Evolutionary conservation across 1,140 invertebrate genomes (phyloP).

Genomic region (Pseudomyrmex pallidus): DNA sequence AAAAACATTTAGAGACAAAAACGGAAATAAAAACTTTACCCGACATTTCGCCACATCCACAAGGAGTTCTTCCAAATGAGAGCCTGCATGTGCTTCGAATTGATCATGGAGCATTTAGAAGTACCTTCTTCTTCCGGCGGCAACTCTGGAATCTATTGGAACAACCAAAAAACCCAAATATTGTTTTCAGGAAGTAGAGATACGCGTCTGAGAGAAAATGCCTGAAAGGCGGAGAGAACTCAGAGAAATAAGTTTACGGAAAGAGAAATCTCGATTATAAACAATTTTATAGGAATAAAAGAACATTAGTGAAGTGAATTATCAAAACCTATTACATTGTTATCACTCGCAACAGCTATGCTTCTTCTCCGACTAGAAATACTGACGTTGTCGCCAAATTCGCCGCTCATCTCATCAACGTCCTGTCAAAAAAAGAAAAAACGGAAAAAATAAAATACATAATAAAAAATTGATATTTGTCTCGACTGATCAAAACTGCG

Average conservation of each 20-base stretch:
- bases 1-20: neutral
- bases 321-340: slow-evolving; percentile 70
- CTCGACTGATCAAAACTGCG: neutral
- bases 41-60: slow-evolving; percentile 95
- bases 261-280: neutral
- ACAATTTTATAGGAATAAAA: neutral
- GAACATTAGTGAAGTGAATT: neutral
- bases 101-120: slow-evolving; percentile 87
- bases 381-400: slow-evolving; percentile 93
- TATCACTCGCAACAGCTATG: slow-evolving; percentile 85
- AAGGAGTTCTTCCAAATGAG: slow-evolving; percentile 96
- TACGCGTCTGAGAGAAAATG: neutral
- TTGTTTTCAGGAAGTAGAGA: neutral
- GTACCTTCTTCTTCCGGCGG: slow-evolving; percentile 80
- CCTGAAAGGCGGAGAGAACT: neutral
- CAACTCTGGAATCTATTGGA: slow-evolving; percentile 73
- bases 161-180: neutral
- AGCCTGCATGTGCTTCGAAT: slow-evolving; percentile 91
- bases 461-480: neutral
- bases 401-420: slow-evolving; percentile 92
- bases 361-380: slow-evolving; percentile 88
- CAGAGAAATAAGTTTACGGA: no score
- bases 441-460: neutral
- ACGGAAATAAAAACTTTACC: slow-evolving; percentile 86
- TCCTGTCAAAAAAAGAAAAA: slow-evolving; percentile 81